These are phyloP conservation scores for Bombyx mori DNA, from an alignment of 1,140 invertebrate species.

Conservation along the genomic window DNA sequence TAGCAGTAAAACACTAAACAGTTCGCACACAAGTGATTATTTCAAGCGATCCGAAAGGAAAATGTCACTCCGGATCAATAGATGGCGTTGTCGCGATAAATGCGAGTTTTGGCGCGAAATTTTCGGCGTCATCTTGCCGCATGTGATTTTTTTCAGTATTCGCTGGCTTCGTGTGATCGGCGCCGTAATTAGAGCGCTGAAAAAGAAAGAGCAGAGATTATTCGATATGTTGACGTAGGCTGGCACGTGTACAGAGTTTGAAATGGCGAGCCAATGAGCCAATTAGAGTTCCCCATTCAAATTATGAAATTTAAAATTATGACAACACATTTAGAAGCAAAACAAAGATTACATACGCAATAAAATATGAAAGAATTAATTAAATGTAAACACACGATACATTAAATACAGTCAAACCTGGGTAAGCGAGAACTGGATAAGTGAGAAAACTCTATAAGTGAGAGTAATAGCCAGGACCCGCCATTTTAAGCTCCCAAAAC, in stretches of 20 bases:
- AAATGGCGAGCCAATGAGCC: constrained; percentile 47
- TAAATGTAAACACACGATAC: too few species aligned
- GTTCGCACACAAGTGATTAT: constrained; percentile 50
- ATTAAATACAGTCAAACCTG: too few species aligned
- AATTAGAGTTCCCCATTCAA: constrained; percentile 35
- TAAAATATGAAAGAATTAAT: too few species aligned
- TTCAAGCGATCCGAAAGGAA: constrained; percentile 45
- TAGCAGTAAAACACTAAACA: constrained; percentile 16
- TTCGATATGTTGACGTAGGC: constrained; percentile 24
- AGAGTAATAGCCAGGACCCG: too few species aligned
- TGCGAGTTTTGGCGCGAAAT: constrained; percentile 47
- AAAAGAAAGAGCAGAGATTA: constrained; percentile 53
- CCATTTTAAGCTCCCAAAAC: too few species aligned
- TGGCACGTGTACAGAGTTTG: constrained; percentile 28
- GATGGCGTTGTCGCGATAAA: constrained; percentile 33
- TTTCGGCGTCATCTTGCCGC: constrained; percentile 44
- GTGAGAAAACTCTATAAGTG: too few species aligned
- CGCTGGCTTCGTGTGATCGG: constrained; percentile 30
- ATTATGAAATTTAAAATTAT: constrained; percentile 9
- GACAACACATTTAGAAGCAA: too few species aligned
- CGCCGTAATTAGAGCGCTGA: constrained; percentile 51
- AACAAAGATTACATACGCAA: too few species aligned
- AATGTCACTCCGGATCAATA: constrained; percentile 32
- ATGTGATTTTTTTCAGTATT: constrained; percentile 46
- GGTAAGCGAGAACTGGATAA: too few species aligned